A percentile compares a stretch with the other conserved stretches of the same genome.
Conservation (phyloP, 1,140 invertebrate species). For the Halotydeus destructor region DNA sequence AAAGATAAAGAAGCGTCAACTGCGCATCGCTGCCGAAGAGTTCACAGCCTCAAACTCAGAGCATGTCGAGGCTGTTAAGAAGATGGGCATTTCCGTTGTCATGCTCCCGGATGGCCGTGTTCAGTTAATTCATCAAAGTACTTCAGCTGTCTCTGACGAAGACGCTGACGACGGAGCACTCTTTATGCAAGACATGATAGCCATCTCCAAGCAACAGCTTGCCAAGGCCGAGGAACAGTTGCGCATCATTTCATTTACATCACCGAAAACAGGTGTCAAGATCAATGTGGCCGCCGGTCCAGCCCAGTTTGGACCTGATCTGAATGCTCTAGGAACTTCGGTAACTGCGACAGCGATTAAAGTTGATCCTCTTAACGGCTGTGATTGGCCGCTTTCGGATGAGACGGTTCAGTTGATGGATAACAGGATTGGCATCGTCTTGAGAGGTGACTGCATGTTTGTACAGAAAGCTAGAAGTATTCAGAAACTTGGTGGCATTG, state of each 20-base stretch:
- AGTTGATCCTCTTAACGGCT: constrained; percentile 44
- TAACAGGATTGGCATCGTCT: constrained; percentile 59
- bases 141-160: constrained; percentile 52
- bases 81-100: constrained; percentile 85
- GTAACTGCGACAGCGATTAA: constrained; percentile 28
- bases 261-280: constrained; percentile 8
- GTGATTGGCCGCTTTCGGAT: constrained; percentile 41
- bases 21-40: constrained; percentile 26
- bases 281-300: constrained; percentile 50
- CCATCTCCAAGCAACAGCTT: constrained; percentile 49
- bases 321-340: constrained; percentile 23
- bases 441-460: constrained; percentile 83
- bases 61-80: constrained; percentile 59
- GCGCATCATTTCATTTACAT: constrained; percentile 16
- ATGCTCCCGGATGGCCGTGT: constrained; percentile 68
- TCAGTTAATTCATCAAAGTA: constrained; percentile 52
- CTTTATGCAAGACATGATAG: constrained; percentile 95
- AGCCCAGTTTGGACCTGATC: constrained; percentile 67
- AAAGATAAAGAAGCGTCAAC: no score
- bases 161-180: constrained; percentile 75
- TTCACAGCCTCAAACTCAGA: constrained; percentile 59
- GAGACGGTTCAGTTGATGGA: no score
- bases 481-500: constrained; percentile 58
- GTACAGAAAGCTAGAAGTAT: constrained; percentile 71
- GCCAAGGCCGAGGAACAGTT: constrained; percentile 13